Conservation (phyloP, 2,888 invertebrate genomes). For the Heteropelma amictum region DNA sequence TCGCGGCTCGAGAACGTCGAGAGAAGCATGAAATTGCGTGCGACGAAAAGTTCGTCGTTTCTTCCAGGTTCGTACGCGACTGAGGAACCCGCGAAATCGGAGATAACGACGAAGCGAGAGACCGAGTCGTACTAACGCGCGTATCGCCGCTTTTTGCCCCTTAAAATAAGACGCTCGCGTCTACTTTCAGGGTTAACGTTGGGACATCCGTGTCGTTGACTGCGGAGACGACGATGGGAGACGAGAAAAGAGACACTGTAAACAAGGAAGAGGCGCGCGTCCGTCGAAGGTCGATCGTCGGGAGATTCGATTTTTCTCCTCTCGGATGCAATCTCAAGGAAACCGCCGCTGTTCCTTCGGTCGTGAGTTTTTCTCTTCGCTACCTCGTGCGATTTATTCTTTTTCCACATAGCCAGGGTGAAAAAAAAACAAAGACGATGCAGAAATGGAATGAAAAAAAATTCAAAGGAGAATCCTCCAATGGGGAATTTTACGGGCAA, state of each 20-base stretch:
- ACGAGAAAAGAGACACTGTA: background rate
- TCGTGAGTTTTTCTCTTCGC: too few species aligned
- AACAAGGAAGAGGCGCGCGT: slow-evolving; percentile 4
- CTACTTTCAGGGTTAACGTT: slow-evolving; percentile 29
- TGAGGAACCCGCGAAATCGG: too few species aligned
- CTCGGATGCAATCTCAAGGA: too few species aligned
- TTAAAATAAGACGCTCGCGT: background rate
- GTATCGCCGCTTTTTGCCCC: slow-evolving; percentile 10
- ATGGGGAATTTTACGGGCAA: background rate
- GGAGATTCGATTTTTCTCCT: too few species aligned
- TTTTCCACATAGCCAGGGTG: too few species aligned
- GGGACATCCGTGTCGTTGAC: slow-evolving; percentile 30
- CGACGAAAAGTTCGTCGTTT: too few species aligned
- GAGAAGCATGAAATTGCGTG: too few species aligned
- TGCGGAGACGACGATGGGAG: background rate
- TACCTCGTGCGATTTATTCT: too few species aligned
- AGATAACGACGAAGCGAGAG: background rate
- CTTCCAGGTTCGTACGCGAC: background rate
- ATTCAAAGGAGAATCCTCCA: background rate
- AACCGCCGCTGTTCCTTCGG: too few species aligned
- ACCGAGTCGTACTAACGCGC: slow-evolving; percentile 47
- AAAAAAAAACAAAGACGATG: too few species aligned
- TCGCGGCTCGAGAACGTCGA: too few species aligned
- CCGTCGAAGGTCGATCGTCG: slow-evolving; percentile 20
- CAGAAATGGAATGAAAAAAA: too few species aligned